Evolutionary conservation across 2,113 vertebrate species (phyloP).

Genomic region (Gulo gulo): DNA sequence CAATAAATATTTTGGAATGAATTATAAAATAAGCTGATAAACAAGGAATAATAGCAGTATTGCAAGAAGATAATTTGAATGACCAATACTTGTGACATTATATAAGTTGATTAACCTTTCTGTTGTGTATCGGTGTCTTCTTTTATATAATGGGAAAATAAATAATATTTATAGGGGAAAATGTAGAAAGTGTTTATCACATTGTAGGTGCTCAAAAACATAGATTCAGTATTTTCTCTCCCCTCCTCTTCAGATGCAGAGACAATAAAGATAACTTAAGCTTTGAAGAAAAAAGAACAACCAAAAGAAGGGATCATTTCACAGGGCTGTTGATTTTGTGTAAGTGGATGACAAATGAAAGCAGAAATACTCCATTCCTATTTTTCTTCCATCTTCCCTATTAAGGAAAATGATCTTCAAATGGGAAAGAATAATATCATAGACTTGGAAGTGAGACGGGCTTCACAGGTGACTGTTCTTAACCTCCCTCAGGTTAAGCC

Average conservation of each 20-base stretch:
- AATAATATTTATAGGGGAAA: neutral
- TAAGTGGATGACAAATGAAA: neutral
- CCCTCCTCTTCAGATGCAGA: neutral
- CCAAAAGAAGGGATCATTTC: neutral
- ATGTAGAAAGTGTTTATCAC: constrained; percentile 26
- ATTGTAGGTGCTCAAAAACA: neutral
- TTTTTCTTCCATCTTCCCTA: neutral
- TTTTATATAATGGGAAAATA: constrained; percentile 15
- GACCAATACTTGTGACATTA: neutral
- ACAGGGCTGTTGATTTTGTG: neutral
- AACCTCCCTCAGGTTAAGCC: neutral
- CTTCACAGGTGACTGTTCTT: neutral
- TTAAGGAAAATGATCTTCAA: constrained; percentile 6
- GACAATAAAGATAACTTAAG: neutral
- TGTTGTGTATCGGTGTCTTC: neutral
- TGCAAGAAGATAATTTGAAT: neutral
- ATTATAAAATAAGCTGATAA: constrained; percentile 15
- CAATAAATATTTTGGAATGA: neutral
- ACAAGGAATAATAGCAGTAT: neutral
- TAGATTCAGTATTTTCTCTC: neutral
- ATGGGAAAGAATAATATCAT: neutral
- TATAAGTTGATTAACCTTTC: neutral
- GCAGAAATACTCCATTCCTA: neutral
- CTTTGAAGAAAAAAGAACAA: neutral
- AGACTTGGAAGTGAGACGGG: neutral